These are phyloP conservation scores for Molorchus minor DNA, from an alignment of 2,888 invertebrate genomes.

Conservation along the genomic window DNA sequence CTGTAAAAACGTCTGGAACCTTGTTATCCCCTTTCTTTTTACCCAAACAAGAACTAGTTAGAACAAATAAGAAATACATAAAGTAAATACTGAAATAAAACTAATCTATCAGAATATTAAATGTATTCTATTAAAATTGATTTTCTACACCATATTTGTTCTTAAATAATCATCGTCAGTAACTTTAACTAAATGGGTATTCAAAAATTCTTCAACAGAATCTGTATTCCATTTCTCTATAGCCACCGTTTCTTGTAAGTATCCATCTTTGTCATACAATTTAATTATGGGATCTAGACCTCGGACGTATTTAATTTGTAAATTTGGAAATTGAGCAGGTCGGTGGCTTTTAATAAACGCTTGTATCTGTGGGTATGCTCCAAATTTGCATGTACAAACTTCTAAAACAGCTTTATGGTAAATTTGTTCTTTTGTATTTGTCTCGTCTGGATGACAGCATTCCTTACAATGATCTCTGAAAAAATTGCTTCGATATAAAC, in stretches of 20 bases:
- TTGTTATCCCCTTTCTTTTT: no score
- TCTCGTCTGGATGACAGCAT: constrained; percentile 83
- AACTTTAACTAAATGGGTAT: constrained; percentile 79
- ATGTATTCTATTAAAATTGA: no score
- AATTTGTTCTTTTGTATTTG: constrained; percentile 71
- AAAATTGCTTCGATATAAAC: constrained; percentile 8
- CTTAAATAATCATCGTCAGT: constrained; percentile 68
- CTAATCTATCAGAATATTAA: no score
- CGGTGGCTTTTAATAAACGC: constrained; percentile 96
- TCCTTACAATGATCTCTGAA: constrained; percentile 74
- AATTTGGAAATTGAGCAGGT: constrained; percentile 88
- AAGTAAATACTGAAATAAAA: no score
- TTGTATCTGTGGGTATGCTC: constrained; percentile 97
- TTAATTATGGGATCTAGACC: constrained; percentile 95
- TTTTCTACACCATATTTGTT: constrained; percentile 68
- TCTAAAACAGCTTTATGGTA: constrained; percentile 93
- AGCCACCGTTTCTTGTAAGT: constrained; percentile 87
- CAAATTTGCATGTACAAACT: constrained; percentile 98
- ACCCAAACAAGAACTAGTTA: no score
- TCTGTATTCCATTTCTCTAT: constrained; percentile 99
- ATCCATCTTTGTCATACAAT: constrained; percentile 83
- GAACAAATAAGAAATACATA: no score
- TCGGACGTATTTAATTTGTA: constrained; percentile 90
- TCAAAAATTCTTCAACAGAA: constrained; percentile 95
- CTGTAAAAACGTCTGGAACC: no score